phyloP scores from a whole-genome alignment of 2,797 vertebrate species.

The Euthynnus affinis region DNA sequence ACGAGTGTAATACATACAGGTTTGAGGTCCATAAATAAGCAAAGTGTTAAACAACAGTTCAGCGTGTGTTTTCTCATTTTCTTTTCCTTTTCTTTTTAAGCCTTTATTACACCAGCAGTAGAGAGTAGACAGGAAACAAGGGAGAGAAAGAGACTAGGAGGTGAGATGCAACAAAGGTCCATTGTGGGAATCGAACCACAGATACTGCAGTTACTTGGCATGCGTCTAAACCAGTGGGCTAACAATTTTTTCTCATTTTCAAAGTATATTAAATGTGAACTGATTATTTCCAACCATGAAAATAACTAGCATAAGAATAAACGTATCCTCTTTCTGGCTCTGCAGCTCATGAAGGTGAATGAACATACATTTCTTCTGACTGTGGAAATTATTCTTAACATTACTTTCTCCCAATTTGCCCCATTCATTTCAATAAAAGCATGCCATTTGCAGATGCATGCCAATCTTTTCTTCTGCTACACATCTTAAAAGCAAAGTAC shows the following conservation, averaged over 20 bases:
- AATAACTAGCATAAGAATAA: conserved; percentile 55
- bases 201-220: no score
- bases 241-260: no score
- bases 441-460: conserved; percentile 75
- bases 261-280: conserved; percentile 51
- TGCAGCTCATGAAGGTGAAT: conserved; percentile 47
- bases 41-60: conserved; percentile 37
- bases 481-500: conserved; percentile 78
- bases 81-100: no score
- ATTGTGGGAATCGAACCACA: no score
- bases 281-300: conserved; percentile 53
- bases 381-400: conserved; percentile 71
- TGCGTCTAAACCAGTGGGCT: no score
- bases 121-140: no score
- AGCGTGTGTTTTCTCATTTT: conserved; percentile 30
- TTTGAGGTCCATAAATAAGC: conserved; percentile 61
- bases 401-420: conserved; percentile 70
- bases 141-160: no score
- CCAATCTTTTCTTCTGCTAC: conserved; percentile 71
- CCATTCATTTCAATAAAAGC: conserved; percentile 78
- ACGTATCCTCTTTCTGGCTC: conserved; percentile 18
- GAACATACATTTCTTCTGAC: conserved; percentile 45
- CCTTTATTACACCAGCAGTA: no score
- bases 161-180: no score
- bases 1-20: conserved; percentile 39